Evolutionary conservation across 2,888 invertebrate genomes (phyloP), one percentile per base, ranked within the genome.

Genomic region (Tachina lurida): DNA sequence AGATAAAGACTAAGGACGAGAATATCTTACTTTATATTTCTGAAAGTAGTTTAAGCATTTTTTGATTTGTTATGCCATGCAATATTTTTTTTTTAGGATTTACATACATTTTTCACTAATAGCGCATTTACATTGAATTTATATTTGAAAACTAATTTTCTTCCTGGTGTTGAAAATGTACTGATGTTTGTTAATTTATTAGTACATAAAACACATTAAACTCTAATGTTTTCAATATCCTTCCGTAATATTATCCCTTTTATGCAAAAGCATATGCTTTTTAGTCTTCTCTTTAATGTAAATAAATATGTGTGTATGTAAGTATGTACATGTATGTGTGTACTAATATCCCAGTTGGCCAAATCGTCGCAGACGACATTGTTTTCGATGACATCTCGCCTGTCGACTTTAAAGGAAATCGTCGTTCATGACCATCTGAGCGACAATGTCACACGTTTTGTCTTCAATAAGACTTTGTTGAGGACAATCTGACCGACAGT

Each of bases 161-260:
- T 62, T 70, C 58, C 31, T 31, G 31, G 31, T 22, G 41, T 10
- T 56, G 56, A 19, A 56, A 76, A 39, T 67, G 39, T 58, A 41
- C 31, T 84, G 87, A 84, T 83, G 78, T 79, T 58, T 80, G 75
- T 41, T 70, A 75, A 76, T 81, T 78, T 84, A 73, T 65, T 58
- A 52, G 62, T 79, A n/a, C n/a, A n/a, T n/a, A 70, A 83, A 87
- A 84, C 84, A 81, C 83, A 83, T 83, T 86, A 86, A 83, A 52
- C 43, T 79, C 54, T 45, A 65, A 73, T 54, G 73, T 76, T 76
- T 76, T 86, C 79, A 62, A 80, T 86, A 76, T 86, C 75, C 83
- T 86, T 83, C 83, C 54, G 78, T 68, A 63, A 82, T 75, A 54
- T 78, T 78, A 85, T 70, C 54, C 77, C 39, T 78, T 78, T 70